phyloP scores from a whole-genome alignment of 2,113 vertebrate species.

The Sturnira hondurensis region DNA sequence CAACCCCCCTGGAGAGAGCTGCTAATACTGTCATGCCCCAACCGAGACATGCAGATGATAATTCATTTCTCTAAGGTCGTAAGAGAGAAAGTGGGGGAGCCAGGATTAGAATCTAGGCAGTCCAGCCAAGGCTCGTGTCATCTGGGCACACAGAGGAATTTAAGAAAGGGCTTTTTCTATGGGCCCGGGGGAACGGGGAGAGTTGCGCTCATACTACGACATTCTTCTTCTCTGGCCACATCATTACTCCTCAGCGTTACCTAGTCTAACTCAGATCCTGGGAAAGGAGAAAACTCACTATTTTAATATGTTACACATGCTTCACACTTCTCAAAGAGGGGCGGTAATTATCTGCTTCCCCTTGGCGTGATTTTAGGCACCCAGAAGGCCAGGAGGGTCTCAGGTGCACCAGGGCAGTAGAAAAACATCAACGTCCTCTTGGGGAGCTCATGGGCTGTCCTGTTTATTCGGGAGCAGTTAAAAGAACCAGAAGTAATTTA shows the following conservation, averaged over 20 bases:
- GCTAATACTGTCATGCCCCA: not conserved
- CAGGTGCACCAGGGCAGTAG: not conserved
- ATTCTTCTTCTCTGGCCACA: not conserved
- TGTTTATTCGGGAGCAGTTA: not conserved
- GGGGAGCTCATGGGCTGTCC: not conserved
- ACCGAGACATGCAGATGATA: not conserved
- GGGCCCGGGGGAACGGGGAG: not conserved
- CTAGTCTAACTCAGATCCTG: not conserved
- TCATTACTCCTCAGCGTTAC: not conserved
- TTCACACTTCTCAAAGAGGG: slow-evolving; percentile 4
- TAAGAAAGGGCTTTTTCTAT: not conserved
- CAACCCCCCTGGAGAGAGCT: not conserved
- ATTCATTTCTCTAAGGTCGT: not conserved
- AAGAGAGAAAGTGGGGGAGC: not conserved
- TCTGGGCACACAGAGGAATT: not conserved
- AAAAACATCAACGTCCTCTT: not conserved
- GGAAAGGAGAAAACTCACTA: not conserved
- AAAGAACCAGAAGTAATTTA: slow-evolving; percentile 1
- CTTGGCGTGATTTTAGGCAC: not conserved
- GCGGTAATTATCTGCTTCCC: not conserved
- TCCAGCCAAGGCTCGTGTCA: not conserved
- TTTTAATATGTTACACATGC: not conserved
- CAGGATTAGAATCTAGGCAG: not conserved
- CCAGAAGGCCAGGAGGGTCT: not conserved
- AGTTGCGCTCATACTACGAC: not conserved